Percentiles rank a stretch among this genome's conserved stretches.
Evolutionary conservation across 2,113 vertebrate genomes (phyloP).

Genomic region (Oncorhynchus masou): DNA sequence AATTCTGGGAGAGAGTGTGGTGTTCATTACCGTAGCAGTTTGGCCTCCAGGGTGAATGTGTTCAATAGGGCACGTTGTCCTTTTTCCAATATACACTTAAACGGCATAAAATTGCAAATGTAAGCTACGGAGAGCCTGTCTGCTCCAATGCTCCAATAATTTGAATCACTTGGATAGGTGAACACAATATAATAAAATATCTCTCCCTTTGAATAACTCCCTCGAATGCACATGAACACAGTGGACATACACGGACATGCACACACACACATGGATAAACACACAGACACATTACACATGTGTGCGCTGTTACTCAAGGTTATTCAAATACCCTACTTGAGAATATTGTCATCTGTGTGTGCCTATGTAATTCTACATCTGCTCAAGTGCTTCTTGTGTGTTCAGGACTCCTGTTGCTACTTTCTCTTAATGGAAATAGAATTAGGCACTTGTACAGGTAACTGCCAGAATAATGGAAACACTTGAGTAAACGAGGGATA

Average conservation of each 20-base stretch:
- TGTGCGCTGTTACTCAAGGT: neutral
- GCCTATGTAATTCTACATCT: conserved; percentile 32
- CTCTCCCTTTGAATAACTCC: conserved; percentile 62
- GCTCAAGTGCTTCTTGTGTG: conserved; percentile 35
- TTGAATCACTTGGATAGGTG: conserved; percentile 69
- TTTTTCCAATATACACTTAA: conserved; percentile 77
- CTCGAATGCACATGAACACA: conserved; percentile 46
- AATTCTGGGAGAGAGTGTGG: conserved; percentile 83
- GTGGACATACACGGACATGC: neutral
- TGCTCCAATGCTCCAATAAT: conserved; percentile 72
- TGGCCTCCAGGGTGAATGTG: conserved; percentile 81
- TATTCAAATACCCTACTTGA: conserved; percentile 32
- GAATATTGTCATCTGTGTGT: conserved; percentile 22
- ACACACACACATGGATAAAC: neutral
- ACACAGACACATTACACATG: neutral
- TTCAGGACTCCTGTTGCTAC: conserved; percentile 16
- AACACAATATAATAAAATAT: conserved; percentile 71
- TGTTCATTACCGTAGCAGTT: conserved; percentile 86
- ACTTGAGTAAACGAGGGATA: neutral
- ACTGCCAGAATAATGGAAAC: conserved; percentile 1
- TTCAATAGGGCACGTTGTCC: conserved; percentile 84
- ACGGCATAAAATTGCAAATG: conserved; percentile 75
- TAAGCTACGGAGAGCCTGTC: conserved; percentile 65
- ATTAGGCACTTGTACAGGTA: conserved; percentile 4
- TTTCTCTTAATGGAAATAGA: conserved; percentile 31